Evolutionary conservation across 2,113 vertebrate species (phyloP).

Genomic region (Barnardius zonarius): DNA sequence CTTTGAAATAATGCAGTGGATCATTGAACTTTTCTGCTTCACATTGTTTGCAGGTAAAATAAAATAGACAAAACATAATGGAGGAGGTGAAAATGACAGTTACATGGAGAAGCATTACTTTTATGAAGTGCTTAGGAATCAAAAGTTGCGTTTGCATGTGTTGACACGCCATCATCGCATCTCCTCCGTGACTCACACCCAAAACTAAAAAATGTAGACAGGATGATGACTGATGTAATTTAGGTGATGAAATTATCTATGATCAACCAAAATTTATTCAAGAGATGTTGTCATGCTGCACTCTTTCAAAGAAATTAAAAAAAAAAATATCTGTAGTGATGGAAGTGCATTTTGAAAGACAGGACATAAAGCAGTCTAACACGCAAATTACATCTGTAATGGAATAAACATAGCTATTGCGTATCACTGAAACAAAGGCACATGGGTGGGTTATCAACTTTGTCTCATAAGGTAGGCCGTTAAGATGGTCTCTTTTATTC

Average conservation of each 20-base stretch:
- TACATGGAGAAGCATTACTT: not conserved
- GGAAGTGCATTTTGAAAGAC: not conserved
- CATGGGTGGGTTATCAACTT: accelerated
- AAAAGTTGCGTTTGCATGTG: not conserved
- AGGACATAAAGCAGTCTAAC: not conserved
- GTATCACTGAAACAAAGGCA: not conserved
- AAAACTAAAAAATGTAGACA: constrained; percentile 53
- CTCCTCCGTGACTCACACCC: not conserved
- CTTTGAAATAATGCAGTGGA: not conserved
- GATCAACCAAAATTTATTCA: constrained; percentile 13
- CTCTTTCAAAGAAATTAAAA: not conserved
- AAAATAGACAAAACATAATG: not conserved
- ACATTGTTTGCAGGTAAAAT: not conserved
- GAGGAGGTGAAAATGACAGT: not conserved
- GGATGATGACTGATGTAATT: constrained; percentile 40
- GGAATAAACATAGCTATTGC: not conserved
- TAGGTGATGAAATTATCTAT: constrained; percentile 17
- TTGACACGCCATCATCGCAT: constrained; percentile 30
- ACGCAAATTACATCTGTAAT: not conserved
- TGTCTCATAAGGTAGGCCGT: not conserved
- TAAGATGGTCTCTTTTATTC: not conserved
- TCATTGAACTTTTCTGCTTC: not conserved
- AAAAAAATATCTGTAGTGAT: not conserved
- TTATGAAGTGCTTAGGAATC: not conserved
- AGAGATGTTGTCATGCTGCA: not conserved